Evolutionary conservation across 2,888 invertebrate genomes (phyloP), one percentile per base, ranked within the genome.

Genomic region (Crocallis elinguaria): DNA sequence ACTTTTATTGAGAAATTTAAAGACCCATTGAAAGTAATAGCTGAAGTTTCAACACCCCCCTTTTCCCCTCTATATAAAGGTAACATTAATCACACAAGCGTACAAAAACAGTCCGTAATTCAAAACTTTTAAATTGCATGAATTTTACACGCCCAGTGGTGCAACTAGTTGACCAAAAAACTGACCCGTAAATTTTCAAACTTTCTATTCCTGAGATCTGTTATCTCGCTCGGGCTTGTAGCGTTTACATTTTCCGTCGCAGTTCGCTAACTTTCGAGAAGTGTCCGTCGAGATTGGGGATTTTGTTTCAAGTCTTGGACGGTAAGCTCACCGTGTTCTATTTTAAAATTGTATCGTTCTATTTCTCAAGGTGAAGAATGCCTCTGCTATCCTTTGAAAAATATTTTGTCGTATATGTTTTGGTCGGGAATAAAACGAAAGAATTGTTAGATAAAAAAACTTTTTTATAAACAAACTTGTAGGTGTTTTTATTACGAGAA

Each of bases 1-100:
- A 80, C 77, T 84, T 82, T 83, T 85, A 86, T 85, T 79, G 77
- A 77, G 75, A 77, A 82, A 82, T 85, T 85, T 80, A 83, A 86
- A 82, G 79, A 75, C 65, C 80, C 75, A 79, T 84, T 78, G 67
- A 64, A 71, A 71, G 81, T 85, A 84, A 85, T 84, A 79, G 83
- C 71, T 45, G 67, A 86, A 86, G 81, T 86, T 86, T 74, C 35
- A 43, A 50, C 43, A 49, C 48, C 46, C 32, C 38, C 43, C 21
- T 12, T 21, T 13, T 12, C 25, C 12, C 12, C 12, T 29, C 29
- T 44, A 45, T 60, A 64, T 67, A 62, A 73, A 74, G 70, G 73
- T 70, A 68, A 63, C 72, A 77, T 79, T 76, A 79, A 77, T 79
- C 78, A 77, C 58, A 52, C 57, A 32, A 52, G 62, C 59, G 57